These are phyloP conservation scores for Linepithema humile DNA, from an alignment of 1,140 invertebrate genomes.

Conservation along the genomic window DNA sequence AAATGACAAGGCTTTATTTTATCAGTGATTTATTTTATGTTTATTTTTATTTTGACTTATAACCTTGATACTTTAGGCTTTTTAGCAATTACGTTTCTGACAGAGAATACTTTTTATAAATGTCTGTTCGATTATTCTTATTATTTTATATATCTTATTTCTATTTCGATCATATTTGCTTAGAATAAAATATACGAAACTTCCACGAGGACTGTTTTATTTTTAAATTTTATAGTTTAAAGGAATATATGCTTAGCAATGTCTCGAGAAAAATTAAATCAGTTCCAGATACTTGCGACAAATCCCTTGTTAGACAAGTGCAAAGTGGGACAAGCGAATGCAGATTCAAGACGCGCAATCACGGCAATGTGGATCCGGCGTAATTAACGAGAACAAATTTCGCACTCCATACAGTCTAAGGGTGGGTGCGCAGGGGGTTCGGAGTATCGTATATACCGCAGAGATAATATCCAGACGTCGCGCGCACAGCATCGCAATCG, in stretches of 20 bases:
- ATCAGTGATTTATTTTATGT: not conserved
- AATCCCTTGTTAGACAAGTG: no score
- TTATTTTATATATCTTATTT: no score
- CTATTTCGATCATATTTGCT: no score
- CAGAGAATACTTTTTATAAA: no score
- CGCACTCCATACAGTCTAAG: not conserved
- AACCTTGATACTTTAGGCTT: not conserved
- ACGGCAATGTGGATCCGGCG: not conserved
- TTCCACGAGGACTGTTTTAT: no score
- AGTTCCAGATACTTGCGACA: no score
- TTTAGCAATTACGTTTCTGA: no score
- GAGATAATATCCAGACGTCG: slow-evolving; percentile 4
- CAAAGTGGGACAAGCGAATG: not conserved
- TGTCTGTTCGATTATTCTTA: no score
- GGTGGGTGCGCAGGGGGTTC: not conserved
- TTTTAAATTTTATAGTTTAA: no score
- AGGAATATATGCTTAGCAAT: no score
- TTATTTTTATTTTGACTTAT: not conserved
- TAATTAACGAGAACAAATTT: slow-evolving; percentile 28
- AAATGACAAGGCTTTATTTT: not conserved
- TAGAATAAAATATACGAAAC: no score
- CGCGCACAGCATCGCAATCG: not conserved
- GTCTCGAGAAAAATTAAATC: no score
- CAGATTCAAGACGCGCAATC: not conserved
- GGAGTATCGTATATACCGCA: not conserved